Conservation (phyloP, 2,113 vertebrate species). For the Mobula birostris region DNA sequence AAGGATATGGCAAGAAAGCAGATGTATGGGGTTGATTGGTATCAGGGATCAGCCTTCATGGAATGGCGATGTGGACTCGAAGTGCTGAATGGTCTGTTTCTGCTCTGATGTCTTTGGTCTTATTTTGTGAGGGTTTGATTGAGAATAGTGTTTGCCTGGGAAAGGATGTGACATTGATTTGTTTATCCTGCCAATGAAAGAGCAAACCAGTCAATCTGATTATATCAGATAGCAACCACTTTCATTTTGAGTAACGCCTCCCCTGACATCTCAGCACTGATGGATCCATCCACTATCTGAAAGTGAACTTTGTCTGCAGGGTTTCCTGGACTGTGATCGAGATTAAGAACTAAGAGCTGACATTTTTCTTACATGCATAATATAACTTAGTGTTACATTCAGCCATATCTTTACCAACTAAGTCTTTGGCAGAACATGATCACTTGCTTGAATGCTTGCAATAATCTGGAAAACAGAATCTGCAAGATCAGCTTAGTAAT, state of each 20-base stretch:
- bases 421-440: neutral
- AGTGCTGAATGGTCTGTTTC: no score
- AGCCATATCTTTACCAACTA: neutral
- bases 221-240: neutral
- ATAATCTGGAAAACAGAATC: neutral
- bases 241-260: neutral
- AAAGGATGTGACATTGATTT: no score
- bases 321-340: neutral
- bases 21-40: no score
- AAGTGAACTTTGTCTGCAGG: neutral
- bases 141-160: no score
- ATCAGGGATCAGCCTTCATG: no score
- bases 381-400: neutral
- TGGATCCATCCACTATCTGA: neutral
- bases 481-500: neutral
- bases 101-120: no score
- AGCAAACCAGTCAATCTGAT: neutral
- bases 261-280: neutral
- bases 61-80: no score
- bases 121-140: no score
- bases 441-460: neutral
- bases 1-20: no score
- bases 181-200: neutral
- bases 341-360: neutral
- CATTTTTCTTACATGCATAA: neutral